phyloP scores from a whole-genome alignment of 2,888 invertebrate species.

The Micoletzkya japonica region DNA sequence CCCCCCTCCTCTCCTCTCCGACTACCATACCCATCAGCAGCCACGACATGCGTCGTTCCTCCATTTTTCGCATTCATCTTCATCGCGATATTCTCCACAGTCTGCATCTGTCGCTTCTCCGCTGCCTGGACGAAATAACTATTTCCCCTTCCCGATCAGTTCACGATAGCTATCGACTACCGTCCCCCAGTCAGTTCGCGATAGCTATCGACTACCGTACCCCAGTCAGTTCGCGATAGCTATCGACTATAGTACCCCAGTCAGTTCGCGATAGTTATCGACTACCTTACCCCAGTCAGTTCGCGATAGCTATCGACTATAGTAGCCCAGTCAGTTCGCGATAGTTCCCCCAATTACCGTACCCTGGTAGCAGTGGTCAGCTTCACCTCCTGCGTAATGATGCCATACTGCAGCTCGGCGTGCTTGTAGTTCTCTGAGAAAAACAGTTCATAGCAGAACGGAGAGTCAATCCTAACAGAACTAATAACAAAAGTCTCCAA shows the following conservation, averaged over 20 bases:
- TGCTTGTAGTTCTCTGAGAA: slow-evolving; percentile 9
- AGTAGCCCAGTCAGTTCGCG: neutral
- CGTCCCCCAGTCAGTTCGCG: neutral
- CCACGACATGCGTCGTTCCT: slow-evolving; percentile 18
- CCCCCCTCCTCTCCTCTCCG: too few relatives aligned
- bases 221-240: neutral
- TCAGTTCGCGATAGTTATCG: neutral
- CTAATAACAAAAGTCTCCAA: neutral
- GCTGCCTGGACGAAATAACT: slow-evolving; percentile 10
- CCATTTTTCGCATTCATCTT: slow-evolving; percentile 22
- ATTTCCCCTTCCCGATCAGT: too few relatives aligned
- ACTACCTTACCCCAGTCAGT: neutral
- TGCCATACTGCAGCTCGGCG: neutral
- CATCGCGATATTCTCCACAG: slow-evolving; percentile 23
- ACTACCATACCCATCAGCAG: neutral
- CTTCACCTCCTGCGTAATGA: slow-evolving; percentile 17
- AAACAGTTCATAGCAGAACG: too few relatives aligned
- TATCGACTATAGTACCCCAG: neutral
- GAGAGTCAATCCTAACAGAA: neutral
- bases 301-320: neutral
- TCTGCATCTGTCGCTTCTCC: neutral
- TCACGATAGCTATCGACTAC: neutral
- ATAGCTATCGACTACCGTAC: neutral
- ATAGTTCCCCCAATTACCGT: neutral
- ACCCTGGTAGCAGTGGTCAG: slow-evolving; percentile 6